phyloP scores from a whole-genome alignment of 2,113 vertebrate genomes.

The Ginglymostoma cirratum region DNA sequence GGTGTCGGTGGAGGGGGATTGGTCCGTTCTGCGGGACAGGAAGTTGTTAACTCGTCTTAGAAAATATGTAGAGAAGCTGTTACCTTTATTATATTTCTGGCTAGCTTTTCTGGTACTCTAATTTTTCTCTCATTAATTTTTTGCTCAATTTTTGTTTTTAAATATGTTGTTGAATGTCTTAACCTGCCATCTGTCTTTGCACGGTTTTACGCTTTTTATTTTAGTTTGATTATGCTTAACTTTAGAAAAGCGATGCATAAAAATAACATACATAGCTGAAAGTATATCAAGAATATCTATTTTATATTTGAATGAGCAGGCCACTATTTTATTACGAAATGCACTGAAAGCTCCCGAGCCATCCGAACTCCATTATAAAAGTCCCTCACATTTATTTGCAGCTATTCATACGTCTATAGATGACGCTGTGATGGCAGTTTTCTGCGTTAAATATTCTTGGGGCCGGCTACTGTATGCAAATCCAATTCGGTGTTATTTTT shows the following conservation, averaged over 20 bases:
- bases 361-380: neutral
- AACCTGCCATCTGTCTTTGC: no score
- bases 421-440: neutral
- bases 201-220: no score
- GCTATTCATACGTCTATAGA: neutral
- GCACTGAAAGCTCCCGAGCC: neutral
- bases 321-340: neutral
- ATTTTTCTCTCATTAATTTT: no score
- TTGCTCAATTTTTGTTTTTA: no score
- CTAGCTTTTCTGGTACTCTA: no score
- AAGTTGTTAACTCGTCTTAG: no score
- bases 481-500: neutral
- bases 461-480: neutral
- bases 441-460: neutral
- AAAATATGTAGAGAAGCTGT: no score
- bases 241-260: neutral
- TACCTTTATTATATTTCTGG: no score
- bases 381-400: neutral
- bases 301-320: neutral
- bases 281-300: neutral
- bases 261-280: neutral
- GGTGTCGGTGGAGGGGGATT: no score
- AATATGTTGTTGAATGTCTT: no score
- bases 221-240: neutral
- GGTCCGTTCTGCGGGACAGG: no score